A percentile compares a stretch with the other conserved stretches of the same genome.
These are phyloP conservation scores for Sapajus apella DNA, from an alignment of 2,113 vertebrate genomes.

Conservation along the genomic window DNA sequence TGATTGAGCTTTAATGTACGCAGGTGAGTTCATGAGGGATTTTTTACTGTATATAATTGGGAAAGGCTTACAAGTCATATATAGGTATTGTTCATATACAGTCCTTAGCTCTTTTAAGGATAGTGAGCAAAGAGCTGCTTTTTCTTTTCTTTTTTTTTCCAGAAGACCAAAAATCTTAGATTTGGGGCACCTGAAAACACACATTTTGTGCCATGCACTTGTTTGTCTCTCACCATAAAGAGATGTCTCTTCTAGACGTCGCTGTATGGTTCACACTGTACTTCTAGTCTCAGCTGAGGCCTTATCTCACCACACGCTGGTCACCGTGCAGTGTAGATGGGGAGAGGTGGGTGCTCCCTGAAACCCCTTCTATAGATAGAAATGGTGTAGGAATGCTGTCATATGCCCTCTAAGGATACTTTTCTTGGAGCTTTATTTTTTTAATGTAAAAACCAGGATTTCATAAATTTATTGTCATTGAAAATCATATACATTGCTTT, in stretches of 20 bases:
- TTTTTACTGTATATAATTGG: not conserved
- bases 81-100: not conserved
- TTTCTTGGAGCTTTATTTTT: not conserved
- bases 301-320: fast-evolving
- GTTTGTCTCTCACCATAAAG: too few species aligned
- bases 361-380: too few species aligned
- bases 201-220: too few species aligned
- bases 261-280: fast-evolving
- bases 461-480: not conserved
- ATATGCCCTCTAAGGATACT: not conserved
- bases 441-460: not conserved
- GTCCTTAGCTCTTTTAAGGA: not conserved
- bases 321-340: not conserved
- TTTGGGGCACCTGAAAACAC: too few species aligned
- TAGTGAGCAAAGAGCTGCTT: not conserved
- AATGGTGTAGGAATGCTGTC: not conserved
- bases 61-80: not conserved
- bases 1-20: not conserved
- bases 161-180: too few species aligned
- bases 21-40: not conserved
- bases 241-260: fast-evolving
- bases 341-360: not conserved
- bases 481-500: not conserved
- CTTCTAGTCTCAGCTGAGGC: not conserved
- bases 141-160: too few species aligned